phyloP scores from a whole-genome alignment of 64 coral and sea anemone genomes.

The Actinia equina region DNA sequence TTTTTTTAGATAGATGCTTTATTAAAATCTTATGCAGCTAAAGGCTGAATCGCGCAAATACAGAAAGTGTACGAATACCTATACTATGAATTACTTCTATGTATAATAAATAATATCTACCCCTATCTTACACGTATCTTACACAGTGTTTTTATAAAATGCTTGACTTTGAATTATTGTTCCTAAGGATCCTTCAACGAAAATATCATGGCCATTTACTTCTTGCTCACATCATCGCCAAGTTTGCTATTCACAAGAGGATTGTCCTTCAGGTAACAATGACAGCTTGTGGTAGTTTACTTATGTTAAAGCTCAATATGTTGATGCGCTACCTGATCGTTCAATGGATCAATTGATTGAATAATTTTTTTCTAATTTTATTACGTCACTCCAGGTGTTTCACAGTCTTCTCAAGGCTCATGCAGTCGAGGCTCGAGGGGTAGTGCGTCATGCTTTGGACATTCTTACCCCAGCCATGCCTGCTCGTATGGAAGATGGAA shows the following conservation, averaged over 20 bases:
- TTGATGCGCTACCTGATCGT: too few species aligned
- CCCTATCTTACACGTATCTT: too few species aligned
- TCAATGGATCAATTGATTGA: too few species aligned
- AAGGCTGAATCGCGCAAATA: too few species aligned
- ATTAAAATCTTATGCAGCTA: too few species aligned
- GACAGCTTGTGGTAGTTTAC: neutral
- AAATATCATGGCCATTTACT: constrained; percentile 93
- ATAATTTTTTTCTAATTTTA: too few species aligned
- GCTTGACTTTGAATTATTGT: neutral
- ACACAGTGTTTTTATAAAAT: neutral
- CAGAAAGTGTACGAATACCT: too few species aligned
- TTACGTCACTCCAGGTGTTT: constrained; percentile 61
- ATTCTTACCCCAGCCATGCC: constrained; percentile 91
- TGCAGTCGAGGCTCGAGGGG: constrained; percentile 89
- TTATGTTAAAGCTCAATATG: too few species aligned
- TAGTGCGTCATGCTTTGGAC: constrained; percentile 85
- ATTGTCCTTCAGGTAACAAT: constrained; percentile 81
- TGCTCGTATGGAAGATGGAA: constrained; percentile 95
- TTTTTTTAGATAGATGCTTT: too few species aligned
- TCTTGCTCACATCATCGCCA: constrained; percentile 94
- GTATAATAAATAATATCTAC: too few species aligned
- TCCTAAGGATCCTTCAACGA: constrained; percentile 86
- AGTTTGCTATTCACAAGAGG: constrained; percentile 94
- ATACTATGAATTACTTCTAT: too few species aligned
- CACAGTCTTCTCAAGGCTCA: constrained; percentile 97